A percentile compares a stretch with the other conserved stretches of the same genome.
Evolutionary conservation across 2,797 vertebrate genomes (phyloP).

Genomic region (Lepus townsendii): DNA sequence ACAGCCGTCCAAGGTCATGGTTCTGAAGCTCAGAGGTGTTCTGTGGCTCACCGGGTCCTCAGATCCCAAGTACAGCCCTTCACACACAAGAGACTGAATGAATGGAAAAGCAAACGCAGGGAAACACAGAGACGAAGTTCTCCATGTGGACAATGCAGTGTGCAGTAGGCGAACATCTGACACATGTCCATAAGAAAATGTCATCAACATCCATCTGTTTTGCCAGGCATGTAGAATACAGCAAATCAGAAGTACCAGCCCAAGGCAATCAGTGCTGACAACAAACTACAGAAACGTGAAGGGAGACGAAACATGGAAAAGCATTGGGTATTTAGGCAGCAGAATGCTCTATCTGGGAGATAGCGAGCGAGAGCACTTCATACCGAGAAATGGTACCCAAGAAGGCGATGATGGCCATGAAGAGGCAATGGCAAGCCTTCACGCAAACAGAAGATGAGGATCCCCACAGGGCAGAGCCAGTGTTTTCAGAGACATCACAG

Average conservation of each 20-base stretch:
- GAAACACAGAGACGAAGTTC: background rate
- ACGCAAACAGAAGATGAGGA: background rate
- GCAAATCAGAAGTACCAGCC: background rate
- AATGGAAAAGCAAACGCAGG: background rate
- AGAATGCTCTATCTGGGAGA: background rate
- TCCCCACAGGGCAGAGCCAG: background rate
- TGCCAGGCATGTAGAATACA: background rate
- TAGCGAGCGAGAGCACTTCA: background rate
- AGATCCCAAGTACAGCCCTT: background rate
- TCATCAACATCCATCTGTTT: background rate
- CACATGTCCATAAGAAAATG: background rate
- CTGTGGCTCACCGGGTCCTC: background rate
- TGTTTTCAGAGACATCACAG: background rate
- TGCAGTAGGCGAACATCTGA: slow-evolving; percentile 18
- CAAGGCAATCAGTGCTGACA: background rate
- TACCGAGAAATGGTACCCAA: background rate
- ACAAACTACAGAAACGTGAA: background rate
- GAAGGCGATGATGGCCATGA: background rate
- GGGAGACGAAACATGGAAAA: background rate
- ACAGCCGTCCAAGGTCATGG: background rate
- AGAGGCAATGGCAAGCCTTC: background rate
- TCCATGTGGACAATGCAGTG: background rate
- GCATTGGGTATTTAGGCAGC: background rate
- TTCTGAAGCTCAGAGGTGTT: background rate
- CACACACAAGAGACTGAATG: background rate